Evolutionary conservation across 1,140 invertebrate species (phyloP).

Genomic region (Spodoptera frugiperda): DNA sequence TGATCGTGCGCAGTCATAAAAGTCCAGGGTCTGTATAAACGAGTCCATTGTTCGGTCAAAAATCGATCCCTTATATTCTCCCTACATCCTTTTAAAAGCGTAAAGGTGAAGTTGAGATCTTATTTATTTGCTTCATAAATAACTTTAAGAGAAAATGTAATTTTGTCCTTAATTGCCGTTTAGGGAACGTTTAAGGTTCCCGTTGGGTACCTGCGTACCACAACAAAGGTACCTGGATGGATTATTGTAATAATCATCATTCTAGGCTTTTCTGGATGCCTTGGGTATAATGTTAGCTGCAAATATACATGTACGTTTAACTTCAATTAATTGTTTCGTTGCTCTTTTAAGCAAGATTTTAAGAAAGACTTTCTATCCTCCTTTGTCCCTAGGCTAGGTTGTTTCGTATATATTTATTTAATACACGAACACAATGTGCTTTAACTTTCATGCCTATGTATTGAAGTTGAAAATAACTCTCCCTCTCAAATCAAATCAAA

Average conservation of each 20-base stretch:
- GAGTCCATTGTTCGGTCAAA: constrained; percentile 14
- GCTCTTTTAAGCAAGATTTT: too few relatives aligned
- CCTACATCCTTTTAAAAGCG: not conserved
- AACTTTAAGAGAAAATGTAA: constrained; percentile 24
- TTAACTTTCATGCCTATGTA: too few relatives aligned
- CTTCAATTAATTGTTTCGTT: too few relatives aligned
- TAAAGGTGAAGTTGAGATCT: not conserved
- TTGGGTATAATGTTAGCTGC: constrained; percentile 4
- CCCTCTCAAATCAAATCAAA: too few relatives aligned
- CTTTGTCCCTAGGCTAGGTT: too few relatives aligned
- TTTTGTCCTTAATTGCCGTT: constrained; percentile 17
- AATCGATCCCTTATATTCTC: not conserved
- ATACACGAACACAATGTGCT: too few relatives aligned
- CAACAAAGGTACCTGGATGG: constrained; percentile 6
- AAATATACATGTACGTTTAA: too few relatives aligned
- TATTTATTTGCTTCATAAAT: constrained; percentile 32
- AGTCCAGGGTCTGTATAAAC: constrained; percentile 1
- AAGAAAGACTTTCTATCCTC: too few relatives aligned
- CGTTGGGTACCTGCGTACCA: not conserved
- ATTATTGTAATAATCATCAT: constrained; percentile 27
- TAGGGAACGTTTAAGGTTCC: not conserved
- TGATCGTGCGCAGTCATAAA: constrained; percentile 24
- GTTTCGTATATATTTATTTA: too few relatives aligned
- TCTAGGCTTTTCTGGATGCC: not conserved
- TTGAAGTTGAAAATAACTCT: too few relatives aligned